Percentiles rank a stretch among this genome's conserved stretches.
Evolutionary conservation across 2,113 vertebrate genomes (phyloP).

Genomic region (Microtus richardsoni): DNA sequence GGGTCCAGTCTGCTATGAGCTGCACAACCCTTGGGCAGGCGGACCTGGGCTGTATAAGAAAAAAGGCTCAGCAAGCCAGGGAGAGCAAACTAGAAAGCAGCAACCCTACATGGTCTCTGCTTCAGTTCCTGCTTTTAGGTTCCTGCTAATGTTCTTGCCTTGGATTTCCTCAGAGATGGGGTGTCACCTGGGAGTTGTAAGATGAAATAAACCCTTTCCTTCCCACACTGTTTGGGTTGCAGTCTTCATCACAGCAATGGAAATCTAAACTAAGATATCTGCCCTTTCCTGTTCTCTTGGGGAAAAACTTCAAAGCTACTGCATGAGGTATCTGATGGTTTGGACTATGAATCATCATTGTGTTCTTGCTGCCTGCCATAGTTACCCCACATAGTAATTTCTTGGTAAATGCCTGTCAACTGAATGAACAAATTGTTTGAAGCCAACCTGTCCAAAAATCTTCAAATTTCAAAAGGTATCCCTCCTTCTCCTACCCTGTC

Average conservation of each 20-base stretch:
- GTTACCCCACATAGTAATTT: not conserved
- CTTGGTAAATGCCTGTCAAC: not conserved
- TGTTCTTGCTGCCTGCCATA: not conserved
- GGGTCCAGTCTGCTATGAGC: not conserved
- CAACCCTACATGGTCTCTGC: not conserved
- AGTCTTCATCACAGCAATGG: not conserved
- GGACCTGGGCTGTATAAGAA: not conserved
- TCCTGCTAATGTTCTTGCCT: not conserved
- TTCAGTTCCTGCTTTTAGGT: not conserved
- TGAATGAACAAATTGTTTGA: not conserved
- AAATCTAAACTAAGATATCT: not conserved
- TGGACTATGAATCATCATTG: not conserved
- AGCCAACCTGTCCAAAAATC: not conserved
- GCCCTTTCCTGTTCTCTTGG: not conserved
- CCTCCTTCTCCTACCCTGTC: not conserved
- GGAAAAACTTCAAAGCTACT: not conserved
- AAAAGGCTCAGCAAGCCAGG: not conserved
- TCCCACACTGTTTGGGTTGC: not conserved
- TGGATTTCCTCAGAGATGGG: not conserved
- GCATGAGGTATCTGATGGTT: not conserved
- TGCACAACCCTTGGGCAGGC: not conserved
- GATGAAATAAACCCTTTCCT: not conserved
- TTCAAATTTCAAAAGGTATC: not conserved
- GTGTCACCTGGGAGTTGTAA: not conserved
- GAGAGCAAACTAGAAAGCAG: too few species aligned